Evolutionary conservation across 2,113 vertebrate genomes (phyloP).

Genomic region (Eira barbara): DNA sequence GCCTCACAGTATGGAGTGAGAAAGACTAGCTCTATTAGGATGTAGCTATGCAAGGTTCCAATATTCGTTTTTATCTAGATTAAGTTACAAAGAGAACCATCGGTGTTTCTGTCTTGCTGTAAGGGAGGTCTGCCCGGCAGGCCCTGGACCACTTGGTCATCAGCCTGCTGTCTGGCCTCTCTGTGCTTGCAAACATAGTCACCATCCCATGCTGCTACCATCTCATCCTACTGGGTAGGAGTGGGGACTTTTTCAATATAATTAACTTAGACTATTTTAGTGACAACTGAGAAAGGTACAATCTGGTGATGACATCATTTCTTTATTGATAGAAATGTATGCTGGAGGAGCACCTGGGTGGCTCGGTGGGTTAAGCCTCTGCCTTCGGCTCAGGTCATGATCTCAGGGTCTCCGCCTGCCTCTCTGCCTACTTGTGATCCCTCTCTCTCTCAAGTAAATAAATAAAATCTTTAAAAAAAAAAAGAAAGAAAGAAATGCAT

Average conservation of each 20-base stretch:
- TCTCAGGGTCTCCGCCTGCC: no score
- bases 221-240: neutral
- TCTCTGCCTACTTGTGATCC: no score
- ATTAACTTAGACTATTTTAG: neutral
- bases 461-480: neutral
- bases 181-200: neutral
- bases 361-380: no score
- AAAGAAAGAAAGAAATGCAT: neutral
- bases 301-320: neutral
- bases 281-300: neutral
- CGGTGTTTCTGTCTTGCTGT: neutral
- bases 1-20: neutral
- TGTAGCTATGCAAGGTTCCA: neutral
- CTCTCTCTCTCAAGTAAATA: no score
- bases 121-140: neutral
- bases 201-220: no score
- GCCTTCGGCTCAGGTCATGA: no score
- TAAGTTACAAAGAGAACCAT: fast-evolving
- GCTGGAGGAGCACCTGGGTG: no score
- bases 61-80: neutral
- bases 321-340: neutral
- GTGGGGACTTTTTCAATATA: neutral
- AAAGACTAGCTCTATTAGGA: neutral
- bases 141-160: fast-evolving
- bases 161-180: neutral